These are phyloP conservation scores for Leucoraja erinaceus DNA, from an alignment of 2,113 vertebrate species.

Conservation along the genomic window DNA sequence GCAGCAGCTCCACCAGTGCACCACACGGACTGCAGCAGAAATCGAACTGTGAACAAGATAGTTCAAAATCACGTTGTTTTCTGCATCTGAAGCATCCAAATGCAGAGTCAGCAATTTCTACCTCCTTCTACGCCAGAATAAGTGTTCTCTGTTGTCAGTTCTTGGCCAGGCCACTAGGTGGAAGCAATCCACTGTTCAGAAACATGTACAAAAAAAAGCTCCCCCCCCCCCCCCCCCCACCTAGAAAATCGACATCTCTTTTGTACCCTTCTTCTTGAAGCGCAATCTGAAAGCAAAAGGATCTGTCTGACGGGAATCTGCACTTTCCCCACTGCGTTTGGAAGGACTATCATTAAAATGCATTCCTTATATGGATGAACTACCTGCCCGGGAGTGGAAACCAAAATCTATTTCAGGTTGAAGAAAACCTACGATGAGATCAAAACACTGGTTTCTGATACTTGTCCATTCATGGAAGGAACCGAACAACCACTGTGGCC, in stretches of 20 bases:
- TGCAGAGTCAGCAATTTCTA: not conserved
- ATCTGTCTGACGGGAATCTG: not conserved
- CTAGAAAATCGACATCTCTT: not conserved
- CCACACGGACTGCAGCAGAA: not conserved
- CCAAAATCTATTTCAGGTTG: too few species aligned
- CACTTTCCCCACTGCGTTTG: not conserved
- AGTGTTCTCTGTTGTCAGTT: not conserved
- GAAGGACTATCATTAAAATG: not conserved
- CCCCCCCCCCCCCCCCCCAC: too few species aligned
- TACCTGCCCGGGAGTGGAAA: not conserved
- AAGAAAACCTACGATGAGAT: too few species aligned
- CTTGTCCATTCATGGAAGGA: not conserved
- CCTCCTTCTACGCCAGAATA: not conserved
- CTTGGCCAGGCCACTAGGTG: not conserved
- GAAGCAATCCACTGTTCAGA: not conserved
- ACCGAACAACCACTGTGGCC: not conserved
- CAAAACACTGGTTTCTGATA: not conserved
- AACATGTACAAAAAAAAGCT: not conserved
- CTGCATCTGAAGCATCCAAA: not conserved
- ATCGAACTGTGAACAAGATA: not conserved
- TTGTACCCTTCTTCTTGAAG: not conserved
- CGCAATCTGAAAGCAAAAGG: not conserved
- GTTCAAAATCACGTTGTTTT: not conserved
- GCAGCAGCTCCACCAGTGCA: too few species aligned
- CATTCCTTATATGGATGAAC: not conserved